Percentiles rank a stretch among this genome's conserved stretches.
Conservation (phyloP, 2,797 vertebrate species). For the Pempheris klunzingeri region DNA sequence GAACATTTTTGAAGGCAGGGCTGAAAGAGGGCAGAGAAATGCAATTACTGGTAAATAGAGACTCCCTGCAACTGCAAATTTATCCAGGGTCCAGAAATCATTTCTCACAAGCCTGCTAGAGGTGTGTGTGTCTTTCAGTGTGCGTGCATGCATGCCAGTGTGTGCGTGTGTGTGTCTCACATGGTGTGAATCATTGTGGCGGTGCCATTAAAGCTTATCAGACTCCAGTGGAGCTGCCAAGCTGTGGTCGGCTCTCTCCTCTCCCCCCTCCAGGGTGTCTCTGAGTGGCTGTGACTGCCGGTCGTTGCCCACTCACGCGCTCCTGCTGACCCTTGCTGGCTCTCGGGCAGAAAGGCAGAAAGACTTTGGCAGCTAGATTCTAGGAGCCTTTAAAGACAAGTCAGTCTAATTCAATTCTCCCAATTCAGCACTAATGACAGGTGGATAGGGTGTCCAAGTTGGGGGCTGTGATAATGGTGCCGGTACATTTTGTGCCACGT, state of each 20-base stretch:
- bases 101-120: slow-evolving; percentile 73
- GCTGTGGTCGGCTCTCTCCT: slow-evolving; percentile 63
- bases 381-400: slow-evolving; percentile 69
- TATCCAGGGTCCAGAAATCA: slow-evolving; percentile 79
- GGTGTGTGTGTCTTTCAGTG: slow-evolving; percentile 41
- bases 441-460: slow-evolving; percentile 34
- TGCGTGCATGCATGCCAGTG: slow-evolving; percentile 3
- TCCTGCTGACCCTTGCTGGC: slow-evolving; percentile 68
- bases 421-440: slow-evolving; percentile 60
- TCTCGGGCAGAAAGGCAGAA: slow-evolving; percentile 60
- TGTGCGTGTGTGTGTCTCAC: slow-evolving; percentile 46
- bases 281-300: slow-evolving; percentile 71
- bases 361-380: slow-evolving; percentile 63
- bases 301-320: slow-evolving; percentile 67
- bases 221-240: slow-evolving; percentile 80
- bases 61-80: slow-evolving; percentile 84
- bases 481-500: slow-evolving; percentile 43
- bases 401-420: slow-evolving; percentile 67
- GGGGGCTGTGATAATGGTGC: slow-evolving; percentile 46
- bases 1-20: slow-evolving; percentile 70
- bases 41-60: slow-evolving; percentile 87
- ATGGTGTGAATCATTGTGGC: slow-evolving; percentile 77
- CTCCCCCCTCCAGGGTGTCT: slow-evolving; percentile 64
- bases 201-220: slow-evolving; percentile 83
- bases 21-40: slow-evolving; percentile 80